Evolutionary conservation across 1,140 invertebrate species (phyloP).

Genomic region (Drosophila ohnishii): DNA sequence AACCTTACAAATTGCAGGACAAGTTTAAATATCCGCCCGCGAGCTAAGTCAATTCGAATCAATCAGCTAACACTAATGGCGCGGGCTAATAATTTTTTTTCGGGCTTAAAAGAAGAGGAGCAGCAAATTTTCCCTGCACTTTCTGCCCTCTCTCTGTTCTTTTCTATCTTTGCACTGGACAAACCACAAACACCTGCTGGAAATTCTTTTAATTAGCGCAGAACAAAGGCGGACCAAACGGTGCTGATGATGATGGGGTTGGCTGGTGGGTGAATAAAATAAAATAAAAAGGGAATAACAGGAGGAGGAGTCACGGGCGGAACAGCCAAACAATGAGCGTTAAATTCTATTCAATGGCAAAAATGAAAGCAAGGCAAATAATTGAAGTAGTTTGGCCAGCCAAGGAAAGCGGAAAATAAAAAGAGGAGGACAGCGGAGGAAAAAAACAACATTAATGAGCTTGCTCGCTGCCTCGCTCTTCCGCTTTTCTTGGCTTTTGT

Average conservation of each 20-base stretch:
- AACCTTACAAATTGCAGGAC: slow-evolving; percentile 34
- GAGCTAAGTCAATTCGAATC: slow-evolving; percentile 61
- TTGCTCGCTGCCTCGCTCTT: slow-evolving; percentile 29
- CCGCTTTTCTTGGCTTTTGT: slow-evolving; percentile 33
- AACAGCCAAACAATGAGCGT: slow-evolving; percentile 71
- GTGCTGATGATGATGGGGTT: slow-evolving; percentile 38
- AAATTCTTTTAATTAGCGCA: slow-evolving; percentile 77
- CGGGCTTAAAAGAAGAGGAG: background rate
- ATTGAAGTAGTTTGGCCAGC: slow-evolving; percentile 72
- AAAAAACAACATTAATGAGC: slow-evolving; percentile 61
- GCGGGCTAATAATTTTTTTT: slow-evolving; percentile 20
- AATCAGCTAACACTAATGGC: slow-evolving; percentile 57
- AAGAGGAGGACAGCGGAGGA: slow-evolving; percentile 6
- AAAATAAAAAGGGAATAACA: slow-evolving; percentile 1
- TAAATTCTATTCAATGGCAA: slow-evolving; percentile 77
- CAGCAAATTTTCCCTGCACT: slow-evolving; percentile 9
- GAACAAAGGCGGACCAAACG: slow-evolving; percentile 63
- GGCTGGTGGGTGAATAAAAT: slow-evolving; percentile 7
- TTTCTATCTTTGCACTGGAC: slow-evolving; percentile 16
- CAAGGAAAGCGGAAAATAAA: slow-evolving; percentile 33
- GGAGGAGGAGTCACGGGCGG: slow-evolving; percentile 21
- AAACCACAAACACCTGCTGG: slow-evolving; percentile 75
- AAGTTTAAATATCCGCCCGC: slow-evolving; percentile 15
- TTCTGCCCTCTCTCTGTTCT: background rate
- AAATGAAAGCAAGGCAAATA: slow-evolving; percentile 75